These are phyloP conservation scores for Bembecia ichneumoniformis DNA, from an alignment of 2,888 invertebrate species.

Conservation along the genomic window DNA sequence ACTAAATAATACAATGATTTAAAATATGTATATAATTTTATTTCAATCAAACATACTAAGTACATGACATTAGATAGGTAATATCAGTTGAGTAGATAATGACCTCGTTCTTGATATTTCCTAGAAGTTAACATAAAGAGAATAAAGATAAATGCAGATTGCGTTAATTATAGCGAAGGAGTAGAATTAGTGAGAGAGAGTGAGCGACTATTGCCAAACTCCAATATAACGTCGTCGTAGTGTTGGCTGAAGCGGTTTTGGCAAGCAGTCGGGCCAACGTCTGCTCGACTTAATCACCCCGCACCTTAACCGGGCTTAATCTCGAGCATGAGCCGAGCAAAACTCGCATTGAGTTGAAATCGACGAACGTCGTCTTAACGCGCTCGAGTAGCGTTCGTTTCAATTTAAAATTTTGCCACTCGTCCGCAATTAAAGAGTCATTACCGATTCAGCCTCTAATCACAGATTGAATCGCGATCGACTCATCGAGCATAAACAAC, in stretches of 20 bases:
- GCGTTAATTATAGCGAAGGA: slow-evolving; percentile 18
- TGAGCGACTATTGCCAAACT: slow-evolving; percentile 44
- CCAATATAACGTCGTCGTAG: slow-evolving; percentile 35
- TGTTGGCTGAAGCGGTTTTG: slow-evolving; percentile 55
- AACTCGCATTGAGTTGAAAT: slow-evolving; percentile 58
- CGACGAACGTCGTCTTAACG: slow-evolving; percentile 42
- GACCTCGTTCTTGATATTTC: no score
- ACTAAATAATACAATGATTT: no score
- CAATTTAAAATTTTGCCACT: not conserved
- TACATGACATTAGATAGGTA: no score
- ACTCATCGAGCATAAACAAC: not conserved
- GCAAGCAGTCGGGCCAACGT: slow-evolving; percentile 48
- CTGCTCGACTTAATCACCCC: slow-evolving; percentile 56
- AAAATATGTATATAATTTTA: no score
- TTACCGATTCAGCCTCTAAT: not conserved
- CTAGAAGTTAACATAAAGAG: not conserved
- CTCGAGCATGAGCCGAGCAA: slow-evolving; percentile 25
- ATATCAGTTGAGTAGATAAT: no score
- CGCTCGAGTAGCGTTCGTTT: slow-evolving; percentile 33
- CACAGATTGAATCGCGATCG: not conserved
- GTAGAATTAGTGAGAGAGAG: slow-evolving; percentile 22
- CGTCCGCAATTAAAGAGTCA: slow-evolving; percentile 4
- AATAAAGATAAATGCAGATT: not conserved
- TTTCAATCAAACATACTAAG: no score
- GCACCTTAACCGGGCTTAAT: slow-evolving; percentile 50